Evolutionary conservation across 1,140 invertebrate species (phyloP), one percentile per base, ranked within the genome.

Genomic region (Brachionus koreanus): DNA sequence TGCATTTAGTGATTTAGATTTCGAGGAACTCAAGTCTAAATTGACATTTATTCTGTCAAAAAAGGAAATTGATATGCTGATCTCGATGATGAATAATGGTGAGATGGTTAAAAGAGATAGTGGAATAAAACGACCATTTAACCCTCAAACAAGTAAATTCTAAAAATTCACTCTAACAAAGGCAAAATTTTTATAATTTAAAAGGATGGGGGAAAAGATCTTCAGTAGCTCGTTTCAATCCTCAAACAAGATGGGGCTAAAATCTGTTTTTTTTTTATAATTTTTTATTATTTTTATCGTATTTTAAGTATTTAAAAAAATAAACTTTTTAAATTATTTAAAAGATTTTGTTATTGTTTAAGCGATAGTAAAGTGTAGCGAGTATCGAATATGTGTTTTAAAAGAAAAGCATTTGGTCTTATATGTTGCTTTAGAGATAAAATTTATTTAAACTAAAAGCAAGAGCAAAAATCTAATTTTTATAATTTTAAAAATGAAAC

Each of bases 221-320:
- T 12, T 25, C 16, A 46, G 19, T 43, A 25, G 19, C 65, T n/a
- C 65, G 42, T 46, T 74, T 74, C 19, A 74, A 74, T 74, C 69
- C 69, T 25, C 69, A 74, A 46, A 74, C 69, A 25, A 74, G 69
- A 74, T 74, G 69, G 69, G 69, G 69, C 9, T 74, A 74, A 74
- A 25, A 65, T 39, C 33, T 42, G 42, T 13, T 43, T 16, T 39
- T 29, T 74, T 74, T 49, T 43, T n/a, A n/a, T n/a, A n/a, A 13
- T 74, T 46, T 46, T 46, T 29, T 2, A 74, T n/a, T 69, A 35
- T 74, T 74, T 74, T 25, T 46, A 16, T 46, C 16, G 19, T 35
- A 25, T 74, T 25, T 46, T 43, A 10, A 46, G 6, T 74, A 25
- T 46, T 25, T 72, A 23, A 23, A 25, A 43, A 19, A 74, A 74